A percentile compares a stretch with the other conserved stretches of the same genome.
Conservation (phyloP, 1,140 invertebrate genomes). For the Drosophila simulans region DNA sequence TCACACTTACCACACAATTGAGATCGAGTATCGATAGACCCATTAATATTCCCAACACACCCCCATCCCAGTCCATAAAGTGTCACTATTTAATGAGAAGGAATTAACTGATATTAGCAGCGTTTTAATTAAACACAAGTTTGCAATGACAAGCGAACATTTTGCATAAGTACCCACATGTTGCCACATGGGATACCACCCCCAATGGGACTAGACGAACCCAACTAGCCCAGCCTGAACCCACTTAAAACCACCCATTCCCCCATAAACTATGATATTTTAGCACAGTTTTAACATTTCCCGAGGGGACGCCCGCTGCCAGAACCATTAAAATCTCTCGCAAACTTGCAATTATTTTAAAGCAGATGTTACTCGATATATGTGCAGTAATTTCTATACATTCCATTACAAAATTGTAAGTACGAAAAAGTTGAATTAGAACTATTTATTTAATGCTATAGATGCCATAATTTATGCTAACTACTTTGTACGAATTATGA, state of each 20-base stretch:
- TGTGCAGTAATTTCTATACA: conserved; percentile 28
- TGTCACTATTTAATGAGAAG: conserved; percentile 66
- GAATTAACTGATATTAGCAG: conserved; percentile 78
- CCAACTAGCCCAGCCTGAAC: conserved; percentile 14
- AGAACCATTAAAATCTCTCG: conserved; percentile 71
- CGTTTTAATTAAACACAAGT: conserved; percentile 74
- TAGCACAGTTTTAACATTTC: conserved; percentile 55
- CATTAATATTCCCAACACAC: conserved; percentile 44
- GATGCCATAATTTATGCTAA: no score
- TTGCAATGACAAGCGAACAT: conserved; percentile 62
- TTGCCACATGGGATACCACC: conserved; percentile 63
- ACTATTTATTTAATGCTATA: no score
- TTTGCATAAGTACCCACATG: conserved; percentile 78
- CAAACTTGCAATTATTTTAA: conserved; percentile 71
- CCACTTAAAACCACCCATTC: conserved; percentile 16
- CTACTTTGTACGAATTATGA: no score
- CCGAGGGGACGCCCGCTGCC: conserved; percentile 48
- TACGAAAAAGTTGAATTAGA: neutral
- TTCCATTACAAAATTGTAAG: conserved; percentile 2
- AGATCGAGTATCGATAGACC: conserved; percentile 46
- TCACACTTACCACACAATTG: conserved; percentile 48
- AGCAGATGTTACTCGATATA: conserved; percentile 70
- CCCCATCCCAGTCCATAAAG: conserved; percentile 15
- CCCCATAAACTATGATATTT: conserved; percentile 73
- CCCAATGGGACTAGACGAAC: conserved; percentile 24